Percentiles rank a stretch among this genome's conserved stretches.
Conservation (phyloP, 2,113 vertebrate species). For the Pardalotus punctatus region DNA sequence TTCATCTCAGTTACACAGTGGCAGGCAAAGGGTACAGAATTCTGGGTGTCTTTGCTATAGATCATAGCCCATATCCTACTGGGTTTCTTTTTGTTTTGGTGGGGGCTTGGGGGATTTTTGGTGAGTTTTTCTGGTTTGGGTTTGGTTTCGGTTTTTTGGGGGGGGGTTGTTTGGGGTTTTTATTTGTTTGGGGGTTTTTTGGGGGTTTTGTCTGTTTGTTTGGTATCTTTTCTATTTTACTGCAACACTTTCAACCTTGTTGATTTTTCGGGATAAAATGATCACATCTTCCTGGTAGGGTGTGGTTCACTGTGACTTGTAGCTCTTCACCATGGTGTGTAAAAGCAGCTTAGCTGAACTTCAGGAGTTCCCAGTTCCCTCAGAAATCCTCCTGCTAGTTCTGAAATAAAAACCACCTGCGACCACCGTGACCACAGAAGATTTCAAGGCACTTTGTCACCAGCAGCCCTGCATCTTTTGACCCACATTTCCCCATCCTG, state of each 20-base stretch:
- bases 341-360: not conserved
- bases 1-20: not conserved
- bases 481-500: not conserved
- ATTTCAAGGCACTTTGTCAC: not conserved
- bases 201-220: not conserved
- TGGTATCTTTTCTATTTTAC: not conserved
- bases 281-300: not conserved
- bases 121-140: not conserved
- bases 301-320: not conserved
- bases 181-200: not conserved
- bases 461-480: not conserved
- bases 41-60: not conserved
- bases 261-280: not conserved
- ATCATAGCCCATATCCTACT: not conserved
- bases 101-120: rapidly evolving
- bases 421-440: not conserved
- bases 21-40: not conserved
- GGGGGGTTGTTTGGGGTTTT: not conserved
- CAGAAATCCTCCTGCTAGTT: not conserved
- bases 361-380: not conserved
- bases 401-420: not conserved
- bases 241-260: not conserved
- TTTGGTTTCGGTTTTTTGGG: rapidly evolving
- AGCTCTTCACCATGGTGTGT: not conserved
- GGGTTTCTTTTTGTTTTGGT: not conserved